phyloP scores from a whole-genome alignment of 2,888 invertebrate species.

The Spisula solida region DNA sequence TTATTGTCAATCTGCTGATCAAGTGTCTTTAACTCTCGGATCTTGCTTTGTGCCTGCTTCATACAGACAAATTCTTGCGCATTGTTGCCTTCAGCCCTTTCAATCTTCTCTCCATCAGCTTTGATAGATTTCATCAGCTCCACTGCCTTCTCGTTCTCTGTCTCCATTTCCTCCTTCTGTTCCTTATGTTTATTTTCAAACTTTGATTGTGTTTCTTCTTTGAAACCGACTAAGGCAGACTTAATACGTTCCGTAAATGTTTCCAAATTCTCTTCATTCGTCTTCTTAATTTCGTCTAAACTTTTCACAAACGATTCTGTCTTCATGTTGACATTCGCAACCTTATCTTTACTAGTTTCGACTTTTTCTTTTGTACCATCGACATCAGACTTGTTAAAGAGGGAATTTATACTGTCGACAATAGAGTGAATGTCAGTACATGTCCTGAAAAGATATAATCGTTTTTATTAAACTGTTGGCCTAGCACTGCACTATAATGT shows the following conservation, averaged over 20 bases:
- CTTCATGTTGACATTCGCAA: neutral
- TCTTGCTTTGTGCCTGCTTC: neutral
- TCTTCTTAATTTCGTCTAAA: neutral
- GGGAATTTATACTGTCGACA: neutral
- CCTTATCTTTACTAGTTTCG: neutral
- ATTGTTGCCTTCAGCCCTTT: neutral
- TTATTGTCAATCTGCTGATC: neutral
- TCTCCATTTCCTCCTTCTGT: neutral
- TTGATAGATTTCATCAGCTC: neutral
- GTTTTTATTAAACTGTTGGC: no score
- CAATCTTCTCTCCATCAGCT: neutral
- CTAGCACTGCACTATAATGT: no score
- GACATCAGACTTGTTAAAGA: constrained; percentile 3
- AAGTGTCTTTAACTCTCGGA: neutral
- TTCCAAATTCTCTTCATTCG: neutral
- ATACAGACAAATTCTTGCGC: constrained; percentile 23
- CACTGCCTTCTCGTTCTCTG: neutral
- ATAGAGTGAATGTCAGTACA: constrained; percentile 1
- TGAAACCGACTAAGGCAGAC: neutral
- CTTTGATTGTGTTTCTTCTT: neutral
- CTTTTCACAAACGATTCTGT: neutral
- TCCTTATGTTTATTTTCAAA: neutral
- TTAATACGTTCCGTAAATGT: constrained; percentile 3
- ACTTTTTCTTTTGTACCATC: neutral
- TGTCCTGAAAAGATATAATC: neutral